A percentile compares a stretch with the other conserved stretches of the same genome.
Conservation (phyloP, 2,888 invertebrate genomes). For the Cryptosula pallasiana region DNA sequence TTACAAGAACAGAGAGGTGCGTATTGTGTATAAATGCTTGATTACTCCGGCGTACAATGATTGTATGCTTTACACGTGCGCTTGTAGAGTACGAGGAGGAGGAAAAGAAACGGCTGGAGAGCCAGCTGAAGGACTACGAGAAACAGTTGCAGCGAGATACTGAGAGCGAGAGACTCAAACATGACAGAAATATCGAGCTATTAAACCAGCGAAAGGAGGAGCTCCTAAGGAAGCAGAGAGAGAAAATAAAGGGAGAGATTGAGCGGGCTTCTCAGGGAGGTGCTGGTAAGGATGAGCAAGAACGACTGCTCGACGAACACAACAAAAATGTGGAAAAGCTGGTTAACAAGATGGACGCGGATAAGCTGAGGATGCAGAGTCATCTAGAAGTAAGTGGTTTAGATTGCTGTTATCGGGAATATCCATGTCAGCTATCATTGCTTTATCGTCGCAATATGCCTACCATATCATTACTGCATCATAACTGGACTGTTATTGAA, state of each 20-base stretch:
- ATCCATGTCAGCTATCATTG: too few species aligned
- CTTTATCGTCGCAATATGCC: too few species aligned
- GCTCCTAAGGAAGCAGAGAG: slow-evolving; percentile 38
- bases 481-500: too few species aligned
- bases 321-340: slow-evolving; percentile 41
- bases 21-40: not conserved
- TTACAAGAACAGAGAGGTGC: slow-evolving; percentile 43
- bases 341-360: slow-evolving; percentile 45
- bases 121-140: slow-evolving; percentile 38
- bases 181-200: slow-evolving; percentile 38
- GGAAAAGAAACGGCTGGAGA: slow-evolving; percentile 36
- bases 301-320: slow-evolving; percentile 40
- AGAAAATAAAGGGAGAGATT: slow-evolving; percentile 43
- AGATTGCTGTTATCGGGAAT: too few species aligned
- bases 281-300: slow-evolving; percentile 41
- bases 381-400: slow-evolving; percentile 30
- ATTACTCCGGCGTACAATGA: too few species aligned
- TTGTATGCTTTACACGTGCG: not conserved
- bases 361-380: slow-evolving; percentile 45
- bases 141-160: slow-evolving; percentile 40
- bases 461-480: too few species aligned
- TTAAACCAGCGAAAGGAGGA: slow-evolving; percentile 42
- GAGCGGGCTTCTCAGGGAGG: slow-evolving; percentile 38
- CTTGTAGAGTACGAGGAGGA: slow-evolving; percentile 39
- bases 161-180: slow-evolving; percentile 37